phyloP scores from a whole-genome alignment of 2,888 invertebrate genomes.

The Rotaria socialis region DNA sequence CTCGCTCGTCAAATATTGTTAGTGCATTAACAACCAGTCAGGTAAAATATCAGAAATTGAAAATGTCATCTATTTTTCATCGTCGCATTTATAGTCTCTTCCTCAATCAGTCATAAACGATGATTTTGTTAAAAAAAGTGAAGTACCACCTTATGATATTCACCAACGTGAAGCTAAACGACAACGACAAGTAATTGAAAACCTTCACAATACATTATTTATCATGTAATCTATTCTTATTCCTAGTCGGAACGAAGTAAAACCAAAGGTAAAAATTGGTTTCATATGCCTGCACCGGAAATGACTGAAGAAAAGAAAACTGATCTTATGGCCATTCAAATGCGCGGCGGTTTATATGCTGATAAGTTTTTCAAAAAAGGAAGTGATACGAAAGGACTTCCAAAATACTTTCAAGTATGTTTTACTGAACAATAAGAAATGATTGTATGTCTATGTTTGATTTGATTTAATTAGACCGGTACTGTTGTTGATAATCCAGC shows the following conservation, averaged over 20 bases:
- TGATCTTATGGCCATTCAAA: slow-evolving; percentile 81
- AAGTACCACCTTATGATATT: slow-evolving; percentile 41
- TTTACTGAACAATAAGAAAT: neutral
- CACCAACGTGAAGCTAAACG: slow-evolving; percentile 35
- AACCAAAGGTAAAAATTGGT: slow-evolving; percentile 83
- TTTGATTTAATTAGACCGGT: slow-evolving; percentile 28
- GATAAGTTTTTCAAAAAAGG: slow-evolving; percentile 91
- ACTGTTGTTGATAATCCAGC: slow-evolving; percentile 42
- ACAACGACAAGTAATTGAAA: neutral
- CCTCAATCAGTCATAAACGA: slow-evolving; percentile 37
- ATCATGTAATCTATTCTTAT: neutral
- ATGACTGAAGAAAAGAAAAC: slow-evolving; percentile 79
- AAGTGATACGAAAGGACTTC: slow-evolving; percentile 72
- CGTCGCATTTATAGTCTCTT: neutral
- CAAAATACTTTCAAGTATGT: slow-evolving; percentile 84
- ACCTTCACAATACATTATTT: neutral
- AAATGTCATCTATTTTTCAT: too few relatives aligned
- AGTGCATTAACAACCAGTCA: slow-evolving; percentile 33
- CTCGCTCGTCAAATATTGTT: slow-evolving; percentile 9
- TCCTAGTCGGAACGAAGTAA: slow-evolving; percentile 40
- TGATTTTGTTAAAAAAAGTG: slow-evolving; percentile 37
- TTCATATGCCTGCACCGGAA: slow-evolving; percentile 79
- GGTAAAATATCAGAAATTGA: neutral
- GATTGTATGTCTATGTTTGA: neutral
- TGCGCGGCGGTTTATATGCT: slow-evolving; percentile 84